A percentile compares a stretch with the other conserved stretches of the same genome.
These are phyloP conservation scores for Tenthredo livida DNA, from an alignment of 2,888 invertebrate species.

Conservation along the genomic window DNA sequence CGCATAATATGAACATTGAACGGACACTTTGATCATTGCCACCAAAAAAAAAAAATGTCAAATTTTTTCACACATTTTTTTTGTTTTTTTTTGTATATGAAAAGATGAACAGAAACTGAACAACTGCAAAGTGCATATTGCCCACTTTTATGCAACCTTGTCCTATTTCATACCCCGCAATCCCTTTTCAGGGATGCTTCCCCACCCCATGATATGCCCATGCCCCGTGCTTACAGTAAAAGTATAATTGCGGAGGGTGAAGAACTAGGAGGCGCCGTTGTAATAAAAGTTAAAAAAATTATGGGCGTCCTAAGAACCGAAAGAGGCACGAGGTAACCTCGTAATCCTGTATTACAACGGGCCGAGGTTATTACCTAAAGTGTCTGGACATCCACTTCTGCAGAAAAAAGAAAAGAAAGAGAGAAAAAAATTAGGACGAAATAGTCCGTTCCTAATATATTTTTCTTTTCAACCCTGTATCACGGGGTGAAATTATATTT, in stretches of 20 bases:
- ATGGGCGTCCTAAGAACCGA: conserved; percentile 7
- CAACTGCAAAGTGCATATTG: not conserved
- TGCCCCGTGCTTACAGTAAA: not conserved
- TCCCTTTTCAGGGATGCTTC: not conserved
- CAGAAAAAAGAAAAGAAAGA: not conserved
- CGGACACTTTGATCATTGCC: not conserved
- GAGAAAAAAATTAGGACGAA: not conserved
- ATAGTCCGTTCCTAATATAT: not conserved
- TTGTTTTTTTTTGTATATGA: too few species aligned
- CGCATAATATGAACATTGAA: not conserved
- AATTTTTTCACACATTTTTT: too few species aligned
- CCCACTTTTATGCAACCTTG: not conserved
- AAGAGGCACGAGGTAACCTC: conserved; percentile 9
- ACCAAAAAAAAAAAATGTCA: not conserved
- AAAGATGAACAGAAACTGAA: too few species aligned
- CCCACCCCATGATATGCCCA: too few species aligned
- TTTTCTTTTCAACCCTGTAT: not conserved
- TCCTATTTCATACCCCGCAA: not conserved
- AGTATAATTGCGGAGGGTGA: conserved; percentile 12
- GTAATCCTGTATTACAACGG: conserved; percentile 27
- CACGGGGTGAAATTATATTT: not conserved
- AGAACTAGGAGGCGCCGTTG: conserved; percentile 1
- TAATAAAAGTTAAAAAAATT: conserved; percentile 30
- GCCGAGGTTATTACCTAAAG: conserved; percentile 18
- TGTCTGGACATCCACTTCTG: not conserved